Conservation (phyloP, 1,140 invertebrate genomes). For the Drosophila athabasca region DNA sequence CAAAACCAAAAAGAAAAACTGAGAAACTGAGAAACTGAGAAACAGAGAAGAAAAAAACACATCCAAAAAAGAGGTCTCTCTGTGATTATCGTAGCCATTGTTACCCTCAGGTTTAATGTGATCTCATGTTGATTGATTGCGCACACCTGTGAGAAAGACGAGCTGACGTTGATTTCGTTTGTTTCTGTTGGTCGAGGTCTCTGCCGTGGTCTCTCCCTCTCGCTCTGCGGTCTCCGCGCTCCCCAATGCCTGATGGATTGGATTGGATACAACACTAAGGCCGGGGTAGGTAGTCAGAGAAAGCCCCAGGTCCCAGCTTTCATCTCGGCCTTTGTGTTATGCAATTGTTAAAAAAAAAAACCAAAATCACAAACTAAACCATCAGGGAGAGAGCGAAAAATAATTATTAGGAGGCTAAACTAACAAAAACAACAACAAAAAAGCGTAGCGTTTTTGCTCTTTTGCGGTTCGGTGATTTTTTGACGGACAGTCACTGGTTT, state of each 20-base stretch:
- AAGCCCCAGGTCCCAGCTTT: constrained; percentile 35
- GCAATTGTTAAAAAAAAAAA: constrained; percentile 34
- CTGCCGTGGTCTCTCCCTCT: constrained; percentile 1
- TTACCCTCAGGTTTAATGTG: constrained; percentile 74
- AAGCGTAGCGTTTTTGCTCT: constrained; percentile 36
- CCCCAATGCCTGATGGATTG: constrained; percentile 67
- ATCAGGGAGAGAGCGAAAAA: constrained; percentile 11
- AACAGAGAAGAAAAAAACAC: no score
- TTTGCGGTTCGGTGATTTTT: constrained; percentile 70
- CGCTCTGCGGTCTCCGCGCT: constrained; percentile 45
- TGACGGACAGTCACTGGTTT: constrained; percentile 58
- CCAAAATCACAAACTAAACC: not conserved
- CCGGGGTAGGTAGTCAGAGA: constrained; percentile 4
- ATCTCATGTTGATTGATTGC: constrained; percentile 81
- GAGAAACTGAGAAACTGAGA: not conserved
- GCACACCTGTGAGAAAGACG: constrained; percentile 76
- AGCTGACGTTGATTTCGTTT: constrained; percentile 53
- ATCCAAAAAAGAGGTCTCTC: constrained; percentile 8
- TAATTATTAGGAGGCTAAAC: constrained; percentile 44
- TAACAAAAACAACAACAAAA: constrained; percentile 25
- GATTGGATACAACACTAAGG: no score
- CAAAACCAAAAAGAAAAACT: not conserved
- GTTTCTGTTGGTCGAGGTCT: constrained; percentile 28
- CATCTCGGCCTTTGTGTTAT: constrained; percentile 50
- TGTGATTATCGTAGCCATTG: constrained; percentile 78